Evolutionary conservation across 1,140 invertebrate species (phyloP).

Genomic region (Meloidogyne hapla): DNA sequence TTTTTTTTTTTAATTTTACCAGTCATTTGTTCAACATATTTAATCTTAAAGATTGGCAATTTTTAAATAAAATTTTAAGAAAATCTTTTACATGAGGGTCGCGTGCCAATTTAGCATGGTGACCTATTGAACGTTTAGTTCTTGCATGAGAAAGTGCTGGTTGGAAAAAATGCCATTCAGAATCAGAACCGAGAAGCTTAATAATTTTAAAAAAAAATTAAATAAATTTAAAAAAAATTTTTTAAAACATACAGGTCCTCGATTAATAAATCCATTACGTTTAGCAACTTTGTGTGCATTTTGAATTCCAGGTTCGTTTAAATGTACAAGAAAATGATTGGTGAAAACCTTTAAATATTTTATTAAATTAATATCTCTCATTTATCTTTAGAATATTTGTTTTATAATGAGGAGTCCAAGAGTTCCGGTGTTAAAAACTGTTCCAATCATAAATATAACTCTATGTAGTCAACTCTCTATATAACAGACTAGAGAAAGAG

Average conservation of each 20-base stretch:
- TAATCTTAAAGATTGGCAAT: constrained; percentile 57
- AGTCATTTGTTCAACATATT: constrained; percentile 62
- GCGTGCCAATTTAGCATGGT: constrained; percentile 57
- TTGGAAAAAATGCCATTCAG: constrained; percentile 62
- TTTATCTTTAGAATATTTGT: too few relatives aligned
- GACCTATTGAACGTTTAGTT: constrained; percentile 59
- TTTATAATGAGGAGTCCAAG: too few relatives aligned
- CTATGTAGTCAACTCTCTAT: too few relatives aligned
- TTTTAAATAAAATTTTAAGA: neutral
- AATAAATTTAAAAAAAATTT: neutral
- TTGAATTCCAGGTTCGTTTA: constrained; percentile 55
- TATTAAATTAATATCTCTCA: neutral
- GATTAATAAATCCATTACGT: constrained; percentile 63
- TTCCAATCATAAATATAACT: too few relatives aligned
- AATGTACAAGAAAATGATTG: constrained; percentile 64
- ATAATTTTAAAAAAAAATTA: constrained; percentile 20
- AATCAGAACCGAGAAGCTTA: constrained; percentile 62
- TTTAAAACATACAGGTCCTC: constrained; percentile 56
- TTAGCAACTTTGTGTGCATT: constrained; percentile 61
- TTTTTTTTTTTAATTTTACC: constrained; percentile 18
- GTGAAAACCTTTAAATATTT: constrained; percentile 54
- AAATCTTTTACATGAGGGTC: constrained; percentile 52
- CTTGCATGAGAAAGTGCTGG: constrained; percentile 61
- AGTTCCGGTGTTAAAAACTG: too few relatives aligned
- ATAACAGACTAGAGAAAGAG: too few relatives aligned